Percentiles rank a stretch among this genome's conserved stretches.
Conservation (phyloP, 2,797 vertebrate genomes). For the Nannoperca australis region DNA sequence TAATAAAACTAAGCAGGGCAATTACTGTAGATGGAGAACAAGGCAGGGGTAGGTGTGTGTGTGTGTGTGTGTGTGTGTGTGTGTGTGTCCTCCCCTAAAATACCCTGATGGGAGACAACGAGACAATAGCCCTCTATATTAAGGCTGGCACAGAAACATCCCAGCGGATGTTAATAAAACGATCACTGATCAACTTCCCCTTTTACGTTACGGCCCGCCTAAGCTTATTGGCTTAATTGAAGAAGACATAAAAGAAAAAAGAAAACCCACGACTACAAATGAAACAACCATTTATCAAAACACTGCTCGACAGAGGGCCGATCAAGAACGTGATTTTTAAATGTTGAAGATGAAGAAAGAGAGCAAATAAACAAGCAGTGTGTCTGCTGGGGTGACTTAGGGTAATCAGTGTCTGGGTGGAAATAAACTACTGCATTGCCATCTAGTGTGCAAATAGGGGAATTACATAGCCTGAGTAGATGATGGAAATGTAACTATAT, state of each 20-base stretch:
- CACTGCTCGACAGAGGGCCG: slow-evolving; percentile 8
- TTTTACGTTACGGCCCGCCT: slow-evolving; percentile 22
- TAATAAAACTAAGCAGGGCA: slow-evolving; percentile 84
- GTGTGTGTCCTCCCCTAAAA: slow-evolving; percentile 60
- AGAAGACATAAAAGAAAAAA: slow-evolving; percentile 3
- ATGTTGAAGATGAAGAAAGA: slow-evolving; percentile 4
- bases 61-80: too few species aligned
- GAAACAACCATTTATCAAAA: slow-evolving; percentile 29
- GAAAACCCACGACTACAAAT: slow-evolving; percentile 17
- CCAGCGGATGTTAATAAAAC: slow-evolving; percentile 53
- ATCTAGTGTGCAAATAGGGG: slow-evolving; percentile 73
- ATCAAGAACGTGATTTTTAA: slow-evolving; percentile 20
- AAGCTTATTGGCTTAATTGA: not conserved
- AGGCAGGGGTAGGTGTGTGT: slow-evolving; percentile 19
- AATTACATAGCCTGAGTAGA: slow-evolving; percentile 35
- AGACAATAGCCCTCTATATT: slow-evolving; percentile 69
- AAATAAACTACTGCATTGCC: slow-evolving; percentile 65
- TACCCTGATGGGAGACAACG: slow-evolving; percentile 64
- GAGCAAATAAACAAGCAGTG: not conserved
- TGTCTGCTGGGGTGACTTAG: not conserved
- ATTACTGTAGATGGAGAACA: slow-evolving; percentile 79
- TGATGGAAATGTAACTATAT: too few species aligned
- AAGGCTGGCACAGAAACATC: slow-evolving; percentile 45
- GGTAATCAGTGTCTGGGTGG: not conserved
- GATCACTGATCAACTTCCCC: slow-evolving; percentile 21